phyloP scores from a whole-genome alignment of 2,797 vertebrate genomes.

The Ctenosaura bakeri region DNA sequence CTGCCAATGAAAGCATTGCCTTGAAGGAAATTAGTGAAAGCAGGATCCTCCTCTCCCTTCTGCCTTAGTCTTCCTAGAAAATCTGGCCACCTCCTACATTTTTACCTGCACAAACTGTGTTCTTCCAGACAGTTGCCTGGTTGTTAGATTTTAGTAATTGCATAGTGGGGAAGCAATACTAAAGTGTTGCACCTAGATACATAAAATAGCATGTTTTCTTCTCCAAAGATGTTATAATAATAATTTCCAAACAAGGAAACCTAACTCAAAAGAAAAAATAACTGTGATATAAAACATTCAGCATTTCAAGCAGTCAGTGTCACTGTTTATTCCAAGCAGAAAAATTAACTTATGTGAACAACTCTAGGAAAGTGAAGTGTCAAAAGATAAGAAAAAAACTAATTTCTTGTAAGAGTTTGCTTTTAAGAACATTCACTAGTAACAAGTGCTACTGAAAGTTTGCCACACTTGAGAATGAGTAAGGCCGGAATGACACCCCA shows the following conservation, averaged over 20 bases:
- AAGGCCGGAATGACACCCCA: neutral
- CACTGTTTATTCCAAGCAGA: neutral
- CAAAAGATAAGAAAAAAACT: neutral
- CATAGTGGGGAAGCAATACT: too few species aligned
- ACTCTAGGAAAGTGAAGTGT: neutral
- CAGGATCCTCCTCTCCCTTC: neutral
- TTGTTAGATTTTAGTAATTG: too few species aligned
- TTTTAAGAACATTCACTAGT: neutral
- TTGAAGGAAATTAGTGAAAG: neutral
- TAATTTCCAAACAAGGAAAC: too few species aligned
- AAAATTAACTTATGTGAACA: neutral
- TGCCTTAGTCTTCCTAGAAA: neutral
- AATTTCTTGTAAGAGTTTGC: neutral
- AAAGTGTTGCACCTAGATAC: too few species aligned
- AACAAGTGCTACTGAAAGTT: neutral
- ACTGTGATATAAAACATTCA: neutral
- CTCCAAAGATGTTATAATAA: too few species aligned
- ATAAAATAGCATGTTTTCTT: too few species aligned
- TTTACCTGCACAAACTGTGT: neutral
- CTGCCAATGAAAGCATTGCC: neutral
- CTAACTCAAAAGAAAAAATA: too few species aligned
- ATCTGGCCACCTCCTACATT: neutral
- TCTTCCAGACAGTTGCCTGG: too few species aligned
- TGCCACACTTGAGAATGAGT: neutral
- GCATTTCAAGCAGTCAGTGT: neutral